Percentiles rank a stretch among this genome's conserved stretches.
phyloP scores from a whole-genome alignment of 2,888 invertebrate species.

The Xylota sylvarum region DNA sequence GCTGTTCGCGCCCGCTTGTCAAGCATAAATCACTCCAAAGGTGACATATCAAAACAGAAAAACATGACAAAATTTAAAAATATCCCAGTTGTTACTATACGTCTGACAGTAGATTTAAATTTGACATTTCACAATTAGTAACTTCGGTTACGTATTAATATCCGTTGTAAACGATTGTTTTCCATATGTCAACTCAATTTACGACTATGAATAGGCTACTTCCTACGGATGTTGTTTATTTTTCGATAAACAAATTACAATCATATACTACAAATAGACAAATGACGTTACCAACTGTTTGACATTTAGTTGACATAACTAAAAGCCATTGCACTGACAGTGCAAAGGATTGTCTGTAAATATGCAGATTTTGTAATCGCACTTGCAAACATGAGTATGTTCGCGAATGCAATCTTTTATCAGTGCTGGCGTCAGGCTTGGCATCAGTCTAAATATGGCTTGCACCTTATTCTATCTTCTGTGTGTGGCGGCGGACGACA shows the following conservation, averaged over 20 bases:
- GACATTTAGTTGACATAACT: constrained; percentile 57
- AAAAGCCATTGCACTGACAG: constrained; percentile 42
- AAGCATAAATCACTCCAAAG: constrained; percentile 29
- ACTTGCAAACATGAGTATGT: constrained; percentile 15
- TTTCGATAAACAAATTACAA: constrained; percentile 24
- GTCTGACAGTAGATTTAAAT: constrained; percentile 9
- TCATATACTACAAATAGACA: constrained; percentile 19
- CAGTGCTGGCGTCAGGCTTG: constrained; percentile 26
- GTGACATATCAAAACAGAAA: constrained; percentile 15
- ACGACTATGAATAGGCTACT: constrained; percentile 29
- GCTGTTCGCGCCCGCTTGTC: not conserved
- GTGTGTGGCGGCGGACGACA: not conserved
- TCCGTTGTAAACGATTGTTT: not conserved
- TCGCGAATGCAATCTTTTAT: constrained; percentile 1
- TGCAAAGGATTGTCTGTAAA: constrained; percentile 2
- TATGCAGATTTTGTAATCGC: constrained; percentile 11
- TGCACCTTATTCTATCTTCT: constrained; percentile 25
- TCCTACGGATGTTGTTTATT: constrained; percentile 35
- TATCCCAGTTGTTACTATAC: not conserved
- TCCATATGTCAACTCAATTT: constrained; percentile 15
- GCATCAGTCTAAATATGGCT: constrained; percentile 14
- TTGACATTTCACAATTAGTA: constrained; percentile 22
- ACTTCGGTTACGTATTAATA: not conserved
- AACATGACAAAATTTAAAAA: constrained; percentile 19
- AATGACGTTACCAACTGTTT: constrained; percentile 38